A percentile compares a stretch with the other conserved stretches of the same genome.
Conservation (phyloP, 2,797 vertebrate genomes). For the Vipera ursinii region DNA sequence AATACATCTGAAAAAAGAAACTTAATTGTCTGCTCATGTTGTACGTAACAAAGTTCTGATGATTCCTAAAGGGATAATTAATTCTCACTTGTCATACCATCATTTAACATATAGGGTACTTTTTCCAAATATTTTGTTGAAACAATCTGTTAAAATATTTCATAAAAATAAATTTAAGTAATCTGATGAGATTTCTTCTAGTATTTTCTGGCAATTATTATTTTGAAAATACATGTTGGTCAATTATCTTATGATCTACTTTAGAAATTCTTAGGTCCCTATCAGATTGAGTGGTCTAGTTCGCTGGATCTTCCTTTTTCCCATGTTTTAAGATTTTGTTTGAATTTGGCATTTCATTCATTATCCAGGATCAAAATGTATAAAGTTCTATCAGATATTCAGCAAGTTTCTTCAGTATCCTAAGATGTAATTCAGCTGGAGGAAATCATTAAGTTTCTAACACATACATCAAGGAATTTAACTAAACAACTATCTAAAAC, state of each 20-base stretch:
- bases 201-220: not conserved
- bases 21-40: not conserved
- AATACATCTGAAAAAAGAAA: not conserved
- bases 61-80: not conserved
- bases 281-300: not conserved
- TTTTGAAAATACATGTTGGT: not conserved
- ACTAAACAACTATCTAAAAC: not conserved
- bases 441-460: not conserved
- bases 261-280: not conserved
- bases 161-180: not conserved
- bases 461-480: not conserved
- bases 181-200: not conserved
- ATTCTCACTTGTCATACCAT: not conserved
- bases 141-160: not conserved
- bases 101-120: not conserved
- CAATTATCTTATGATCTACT: not conserved
- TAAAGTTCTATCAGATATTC: not conserved
- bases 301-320: not conserved
- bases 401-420: not conserved
- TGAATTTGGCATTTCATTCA: not conserved
- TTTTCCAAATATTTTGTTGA: not conserved
- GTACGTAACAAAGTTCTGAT: not conserved
- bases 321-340: not conserved
- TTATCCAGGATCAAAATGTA: not conserved
- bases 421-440: not conserved